Evolutionary conservation across 2,797 vertebrate genomes (phyloP).

Genomic region (Squalus acanthias): DNA sequence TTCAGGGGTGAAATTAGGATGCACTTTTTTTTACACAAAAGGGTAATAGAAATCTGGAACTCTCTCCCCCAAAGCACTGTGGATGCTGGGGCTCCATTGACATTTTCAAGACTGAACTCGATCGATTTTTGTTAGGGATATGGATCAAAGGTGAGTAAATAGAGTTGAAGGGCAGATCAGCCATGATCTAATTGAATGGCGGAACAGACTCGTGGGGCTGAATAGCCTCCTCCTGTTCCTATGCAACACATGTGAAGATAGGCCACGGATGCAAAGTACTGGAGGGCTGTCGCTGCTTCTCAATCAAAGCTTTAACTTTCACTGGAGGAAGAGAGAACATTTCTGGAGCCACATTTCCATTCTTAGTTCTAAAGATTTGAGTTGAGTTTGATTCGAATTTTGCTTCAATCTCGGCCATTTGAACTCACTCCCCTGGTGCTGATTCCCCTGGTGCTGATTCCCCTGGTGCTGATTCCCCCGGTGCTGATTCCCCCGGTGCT

Average conservation of each 20-base stretch:
- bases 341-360: background rate
- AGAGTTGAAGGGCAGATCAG: background rate
- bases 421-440: background rate
- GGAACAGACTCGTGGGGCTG: background rate
- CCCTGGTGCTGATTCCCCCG: no score
- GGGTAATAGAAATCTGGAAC: background rate
- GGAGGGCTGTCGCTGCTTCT: no score
- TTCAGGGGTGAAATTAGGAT: background rate
- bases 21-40: background rate
- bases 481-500: no score
- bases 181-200: background rate
- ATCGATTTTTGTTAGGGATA: background rate
- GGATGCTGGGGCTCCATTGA: background rate
- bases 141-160: background rate
- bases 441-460: no score
- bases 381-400: background rate
- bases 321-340: background rate
- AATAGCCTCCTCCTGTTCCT: background rate
- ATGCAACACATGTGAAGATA: no score
- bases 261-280: no score
- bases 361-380: background rate
- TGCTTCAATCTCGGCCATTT: background rate
- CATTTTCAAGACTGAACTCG: background rate
- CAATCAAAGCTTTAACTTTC: background rate
- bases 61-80: no score